Evolutionary conservation across 2,113 vertebrate species (phyloP).

Genomic region (Eretmochelys imbricata): DNA sequence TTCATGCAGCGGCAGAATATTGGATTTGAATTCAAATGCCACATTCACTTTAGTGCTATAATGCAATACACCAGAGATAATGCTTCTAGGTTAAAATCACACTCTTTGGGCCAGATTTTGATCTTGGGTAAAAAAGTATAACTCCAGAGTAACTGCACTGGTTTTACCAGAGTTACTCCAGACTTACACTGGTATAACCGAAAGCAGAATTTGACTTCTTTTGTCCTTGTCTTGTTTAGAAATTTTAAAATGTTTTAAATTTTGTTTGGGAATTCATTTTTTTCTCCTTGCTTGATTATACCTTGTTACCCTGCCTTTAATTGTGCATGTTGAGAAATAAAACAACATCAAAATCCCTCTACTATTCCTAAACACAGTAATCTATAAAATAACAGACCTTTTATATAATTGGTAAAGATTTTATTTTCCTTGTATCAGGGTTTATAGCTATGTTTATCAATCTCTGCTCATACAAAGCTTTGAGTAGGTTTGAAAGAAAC

Average conservation of each 20-base stretch:
- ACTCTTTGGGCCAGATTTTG: neutral
- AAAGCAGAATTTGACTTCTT: neutral
- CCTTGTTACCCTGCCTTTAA: neutral
- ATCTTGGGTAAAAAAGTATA: neutral
- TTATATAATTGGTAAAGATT: neutral
- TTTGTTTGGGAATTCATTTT: fast-evolving
- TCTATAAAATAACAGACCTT: neutral
- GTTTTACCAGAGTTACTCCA: neutral
- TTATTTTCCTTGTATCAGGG: neutral
- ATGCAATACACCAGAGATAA: neutral
- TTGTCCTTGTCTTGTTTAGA: neutral
- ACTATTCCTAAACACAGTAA: neutral
- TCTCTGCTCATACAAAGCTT: neutral
- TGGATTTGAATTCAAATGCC: neutral
- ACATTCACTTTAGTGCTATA: neutral
- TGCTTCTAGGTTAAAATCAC: neutral
- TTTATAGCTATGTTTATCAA: neutral
- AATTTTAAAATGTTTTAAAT: neutral
- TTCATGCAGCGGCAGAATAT: neutral
- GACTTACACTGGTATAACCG: neutral
- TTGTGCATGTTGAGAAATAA: neutral
- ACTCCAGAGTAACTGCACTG: neutral
- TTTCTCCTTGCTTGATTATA: neutral
- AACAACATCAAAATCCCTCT: neutral
- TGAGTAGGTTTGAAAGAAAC: neutral